Percentiles rank a stretch among this genome's conserved stretches.
Conservation (phyloP, 2,797 vertebrate genomes). For the Leuciscus waleckii region DNA sequence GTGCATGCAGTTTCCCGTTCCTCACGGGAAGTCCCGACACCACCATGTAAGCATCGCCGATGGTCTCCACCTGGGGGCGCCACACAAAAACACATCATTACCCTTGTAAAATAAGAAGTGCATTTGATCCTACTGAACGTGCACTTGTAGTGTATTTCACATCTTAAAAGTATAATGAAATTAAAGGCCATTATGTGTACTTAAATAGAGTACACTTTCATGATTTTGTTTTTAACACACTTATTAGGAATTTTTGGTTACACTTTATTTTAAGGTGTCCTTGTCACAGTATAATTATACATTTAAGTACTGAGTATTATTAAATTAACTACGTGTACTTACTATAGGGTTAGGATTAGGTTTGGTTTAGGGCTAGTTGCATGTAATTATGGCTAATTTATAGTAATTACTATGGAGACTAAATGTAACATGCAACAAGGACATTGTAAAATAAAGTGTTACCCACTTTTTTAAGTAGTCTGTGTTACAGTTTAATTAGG, state of each 20-base stretch:
- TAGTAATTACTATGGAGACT: not conserved
- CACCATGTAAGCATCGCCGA: conserved; percentile 93
- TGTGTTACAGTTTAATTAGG: not conserved
- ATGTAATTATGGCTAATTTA: not conserved
- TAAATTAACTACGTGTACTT: not conserved
- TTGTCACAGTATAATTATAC: not conserved
- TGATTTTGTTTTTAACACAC: not conserved
- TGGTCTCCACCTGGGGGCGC: conserved; percentile 86
- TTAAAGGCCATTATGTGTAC: not conserved
- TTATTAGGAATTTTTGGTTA: not conserved
- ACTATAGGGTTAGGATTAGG: too few species aligned
- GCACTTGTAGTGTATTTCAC: not conserved
- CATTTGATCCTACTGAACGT: not conserved
- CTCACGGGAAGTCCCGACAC: conserved; percentile 88
- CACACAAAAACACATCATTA: conserved; percentile 33
- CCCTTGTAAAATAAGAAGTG: not conserved
- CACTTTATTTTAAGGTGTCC: not conserved
- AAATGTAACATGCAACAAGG: not conserved
- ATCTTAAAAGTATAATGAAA: not conserved
- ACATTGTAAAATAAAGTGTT: not conserved
- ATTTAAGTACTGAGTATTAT: not conserved
- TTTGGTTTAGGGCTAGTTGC: not conserved
- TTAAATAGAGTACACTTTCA: not conserved
- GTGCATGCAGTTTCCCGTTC: conserved; percentile 85
- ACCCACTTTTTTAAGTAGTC: not conserved